These are phyloP conservation scores for Drosophila littoralis DNA, from an alignment of 1,140 invertebrate genomes.

Conservation along the genomic window DNA sequence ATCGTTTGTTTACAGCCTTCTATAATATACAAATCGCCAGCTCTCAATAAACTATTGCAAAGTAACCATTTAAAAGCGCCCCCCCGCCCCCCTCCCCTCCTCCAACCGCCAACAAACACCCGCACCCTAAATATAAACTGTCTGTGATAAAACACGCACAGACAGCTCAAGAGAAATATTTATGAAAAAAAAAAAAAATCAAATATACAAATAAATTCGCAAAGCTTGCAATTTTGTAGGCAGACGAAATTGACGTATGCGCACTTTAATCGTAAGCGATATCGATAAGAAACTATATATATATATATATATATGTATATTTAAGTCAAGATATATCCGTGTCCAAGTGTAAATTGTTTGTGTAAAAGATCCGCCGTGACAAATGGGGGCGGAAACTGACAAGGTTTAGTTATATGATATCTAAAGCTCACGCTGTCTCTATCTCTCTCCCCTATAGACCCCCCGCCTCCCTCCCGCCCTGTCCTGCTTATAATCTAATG, in stretches of 20 bases:
- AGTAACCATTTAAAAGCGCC: slow-evolving; percentile 8
- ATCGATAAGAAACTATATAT: slow-evolving; percentile 17
- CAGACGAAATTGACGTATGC: slow-evolving; percentile 37
- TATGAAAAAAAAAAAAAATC: background rate
- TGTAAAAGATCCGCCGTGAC: slow-evolving; percentile 59
- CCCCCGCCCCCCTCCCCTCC: too few species aligned
- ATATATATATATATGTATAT: slow-evolving; percentile 18
- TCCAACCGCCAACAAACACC: background rate
- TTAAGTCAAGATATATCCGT: background rate
- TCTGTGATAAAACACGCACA: slow-evolving; percentile 1
- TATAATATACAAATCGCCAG: slow-evolving; percentile 31
- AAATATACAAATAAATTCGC: slow-evolving; percentile 24
- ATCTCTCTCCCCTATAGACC: background rate
- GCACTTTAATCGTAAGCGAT: slow-evolving; percentile 24
- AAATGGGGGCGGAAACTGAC: slow-evolving; percentile 54
- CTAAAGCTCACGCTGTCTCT: background rate
- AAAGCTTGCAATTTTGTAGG: slow-evolving; percentile 24
- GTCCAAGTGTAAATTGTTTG: slow-evolving; percentile 47
- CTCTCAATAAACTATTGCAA: slow-evolving; percentile 24
- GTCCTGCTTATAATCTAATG: background rate
- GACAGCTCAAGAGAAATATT: background rate
- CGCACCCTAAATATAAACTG: background rate
- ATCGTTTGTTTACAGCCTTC: slow-evolving; percentile 35
- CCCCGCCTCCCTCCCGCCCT: background rate
- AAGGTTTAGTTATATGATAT: slow-evolving; percentile 29